phyloP scores from a whole-genome alignment of 2,888 invertebrate species.

The Polydesmus complanatus region DNA sequence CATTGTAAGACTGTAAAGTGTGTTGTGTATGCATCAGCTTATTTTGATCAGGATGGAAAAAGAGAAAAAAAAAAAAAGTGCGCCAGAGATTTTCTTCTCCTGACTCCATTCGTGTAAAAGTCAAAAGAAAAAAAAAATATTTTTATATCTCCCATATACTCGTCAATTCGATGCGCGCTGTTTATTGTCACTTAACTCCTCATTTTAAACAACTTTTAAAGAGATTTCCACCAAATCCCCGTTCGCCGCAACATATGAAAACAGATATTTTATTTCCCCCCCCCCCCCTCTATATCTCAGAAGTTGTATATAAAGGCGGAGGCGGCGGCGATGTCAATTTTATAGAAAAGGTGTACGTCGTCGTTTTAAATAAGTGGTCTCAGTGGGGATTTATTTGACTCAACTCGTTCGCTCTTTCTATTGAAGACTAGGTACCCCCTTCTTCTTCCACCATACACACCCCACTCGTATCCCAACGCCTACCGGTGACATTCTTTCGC shows the following conservation, averaged over 20 bases:
- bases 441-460: too few species aligned
- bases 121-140: too few species aligned
- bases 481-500: too few species aligned
- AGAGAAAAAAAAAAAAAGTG: too few species aligned
- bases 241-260: background rate
- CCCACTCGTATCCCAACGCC: too few species aligned
- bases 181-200: background rate
- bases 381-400: background rate
- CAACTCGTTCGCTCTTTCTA: background rate
- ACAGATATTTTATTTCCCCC: background rate
- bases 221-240: background rate
- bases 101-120: too few species aligned
- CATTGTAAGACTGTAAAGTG: too few species aligned
- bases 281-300: background rate
- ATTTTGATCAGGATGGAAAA: too few species aligned
- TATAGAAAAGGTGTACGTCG: background rate
- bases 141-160: too few species aligned
- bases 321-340: background rate
- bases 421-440: too few species aligned
- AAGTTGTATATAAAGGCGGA: background rate
- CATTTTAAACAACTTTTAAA: background rate
- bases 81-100: too few species aligned
- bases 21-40: too few species aligned
- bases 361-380: background rate
- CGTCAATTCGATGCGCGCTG: background rate